Evolutionary conservation across 2,888 invertebrate genomes (phyloP).

Genomic region (Spodoptera picta): DNA sequence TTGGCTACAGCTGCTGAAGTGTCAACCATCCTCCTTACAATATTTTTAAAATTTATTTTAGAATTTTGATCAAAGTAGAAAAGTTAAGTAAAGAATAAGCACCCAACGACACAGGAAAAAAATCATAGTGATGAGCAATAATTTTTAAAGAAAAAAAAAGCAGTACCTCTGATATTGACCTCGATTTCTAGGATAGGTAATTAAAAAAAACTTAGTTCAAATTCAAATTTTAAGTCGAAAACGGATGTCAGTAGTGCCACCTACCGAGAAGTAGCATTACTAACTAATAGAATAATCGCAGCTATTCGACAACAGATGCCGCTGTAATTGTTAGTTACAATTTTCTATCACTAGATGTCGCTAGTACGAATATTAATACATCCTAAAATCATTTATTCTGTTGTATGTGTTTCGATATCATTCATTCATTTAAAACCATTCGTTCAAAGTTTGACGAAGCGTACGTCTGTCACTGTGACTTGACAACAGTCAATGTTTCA

Average conservation of each 20-base stretch:
- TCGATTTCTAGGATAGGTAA: too few species aligned
- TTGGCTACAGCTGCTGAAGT: too few species aligned
- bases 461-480: conserved; percentile 47
- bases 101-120: too few species aligned
- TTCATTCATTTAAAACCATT: conserved; percentile 45
- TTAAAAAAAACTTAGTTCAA: too few species aligned
- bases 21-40: too few species aligned
- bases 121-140: too few species aligned
- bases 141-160: too few species aligned
- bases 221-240: too few species aligned
- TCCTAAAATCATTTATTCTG: conserved; percentile 21
- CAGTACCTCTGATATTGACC: too few species aligned
- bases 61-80: too few species aligned
- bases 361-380: conserved; percentile 8
- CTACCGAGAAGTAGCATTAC: conserved; percentile 57
- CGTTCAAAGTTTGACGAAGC: conserved; percentile 45
- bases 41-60: too few species aligned
- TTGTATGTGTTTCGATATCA: neutral
- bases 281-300: neutral
- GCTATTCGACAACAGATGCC: conserved; percentile 52
- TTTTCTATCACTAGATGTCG: conserved; percentile 60
- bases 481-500: conserved; percentile 50
- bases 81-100: too few species aligned
- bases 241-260: conserved; percentile 48
- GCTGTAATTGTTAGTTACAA: neutral